These are phyloP conservation scores for Symphodus melops DNA, from an alignment of 2,113 vertebrate genomes.

Conservation along the genomic window DNA sequence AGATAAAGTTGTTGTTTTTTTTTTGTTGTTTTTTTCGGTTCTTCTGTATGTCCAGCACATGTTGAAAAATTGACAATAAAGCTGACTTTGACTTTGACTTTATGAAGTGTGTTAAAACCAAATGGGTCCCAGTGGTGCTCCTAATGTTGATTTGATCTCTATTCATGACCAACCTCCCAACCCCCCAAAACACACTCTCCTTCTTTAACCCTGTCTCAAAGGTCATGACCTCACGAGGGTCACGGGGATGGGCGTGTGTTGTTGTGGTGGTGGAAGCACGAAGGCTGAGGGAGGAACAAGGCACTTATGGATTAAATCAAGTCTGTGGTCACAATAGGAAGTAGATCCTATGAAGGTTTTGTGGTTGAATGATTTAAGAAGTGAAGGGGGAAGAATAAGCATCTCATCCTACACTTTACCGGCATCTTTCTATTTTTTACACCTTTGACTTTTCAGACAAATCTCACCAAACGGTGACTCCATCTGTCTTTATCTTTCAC, in stretches of 20 bases:
- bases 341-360: not conserved
- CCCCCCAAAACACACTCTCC: not conserved
- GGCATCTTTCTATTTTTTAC: not conserved
- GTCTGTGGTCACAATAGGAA: slow-evolving; percentile 5
- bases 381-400: not conserved
- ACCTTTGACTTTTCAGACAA: not conserved
- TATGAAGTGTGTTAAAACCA: not conserved
- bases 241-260: not conserved
- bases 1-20: no score
- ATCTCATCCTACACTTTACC: not conserved
- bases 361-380: not conserved
- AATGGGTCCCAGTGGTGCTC: slow-evolving; percentile 4
- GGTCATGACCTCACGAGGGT: slow-evolving; percentile 23
- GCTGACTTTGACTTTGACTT: no score
- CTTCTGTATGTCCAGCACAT: no score
- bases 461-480: not conserved
- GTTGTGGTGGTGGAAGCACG: not conserved
- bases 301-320: slow-evolving; percentile 35
- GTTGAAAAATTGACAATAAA: no score
- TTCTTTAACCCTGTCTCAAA: slow-evolving; percentile 11
- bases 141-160: slow-evolving; percentile 35
- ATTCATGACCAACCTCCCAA: not conserved
- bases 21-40: no score
- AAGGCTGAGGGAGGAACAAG: not conserved
- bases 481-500: not conserved